phyloP scores from a whole-genome alignment of 1,140 invertebrate genomes.

The Rhopalosiphum maidis region DNA sequence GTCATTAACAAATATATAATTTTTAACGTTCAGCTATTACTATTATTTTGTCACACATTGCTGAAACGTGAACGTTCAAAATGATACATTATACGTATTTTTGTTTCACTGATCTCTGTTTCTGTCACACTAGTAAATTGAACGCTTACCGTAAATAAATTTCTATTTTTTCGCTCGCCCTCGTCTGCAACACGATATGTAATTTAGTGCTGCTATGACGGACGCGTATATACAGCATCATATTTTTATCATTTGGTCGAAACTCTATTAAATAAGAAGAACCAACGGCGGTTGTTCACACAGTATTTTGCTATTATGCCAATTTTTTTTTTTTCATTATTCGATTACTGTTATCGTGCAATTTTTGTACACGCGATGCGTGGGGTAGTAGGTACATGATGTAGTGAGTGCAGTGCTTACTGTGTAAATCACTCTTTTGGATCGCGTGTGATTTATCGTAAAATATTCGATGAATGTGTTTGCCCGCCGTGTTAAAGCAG shows the following conservation, averaged over 20 bases:
- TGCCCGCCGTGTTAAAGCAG: not conserved
- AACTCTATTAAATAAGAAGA: not conserved
- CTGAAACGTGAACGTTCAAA: not conserved
- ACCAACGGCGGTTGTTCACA: not conserved
- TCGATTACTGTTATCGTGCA: not conserved
- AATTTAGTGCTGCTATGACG: not conserved
- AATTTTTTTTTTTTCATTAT: not conserved
- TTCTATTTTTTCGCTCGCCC: not conserved
- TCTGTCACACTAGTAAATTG: not conserved
- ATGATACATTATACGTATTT: slow-evolving; percentile 1
- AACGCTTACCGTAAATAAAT: not conserved
- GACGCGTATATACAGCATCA: not conserved
- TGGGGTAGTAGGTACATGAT: too few relatives aligned
- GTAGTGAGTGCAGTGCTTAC: not conserved
- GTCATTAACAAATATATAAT: not conserved
- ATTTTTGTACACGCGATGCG: not conserved
- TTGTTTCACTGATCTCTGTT: slow-evolving; percentile 4
- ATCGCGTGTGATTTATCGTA: not conserved
- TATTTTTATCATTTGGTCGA: not conserved
- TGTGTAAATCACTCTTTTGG: not conserved
- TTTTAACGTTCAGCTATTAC: not conserved
- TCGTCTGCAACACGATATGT: not conserved
- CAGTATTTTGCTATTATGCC: not conserved
- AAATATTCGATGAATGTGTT: not conserved
- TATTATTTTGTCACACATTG: not conserved